These are phyloP conservation scores for Macrobrachium rosenbergii DNA, from an alignment of 1,140 invertebrate species.

Conservation along the genomic window DNA sequence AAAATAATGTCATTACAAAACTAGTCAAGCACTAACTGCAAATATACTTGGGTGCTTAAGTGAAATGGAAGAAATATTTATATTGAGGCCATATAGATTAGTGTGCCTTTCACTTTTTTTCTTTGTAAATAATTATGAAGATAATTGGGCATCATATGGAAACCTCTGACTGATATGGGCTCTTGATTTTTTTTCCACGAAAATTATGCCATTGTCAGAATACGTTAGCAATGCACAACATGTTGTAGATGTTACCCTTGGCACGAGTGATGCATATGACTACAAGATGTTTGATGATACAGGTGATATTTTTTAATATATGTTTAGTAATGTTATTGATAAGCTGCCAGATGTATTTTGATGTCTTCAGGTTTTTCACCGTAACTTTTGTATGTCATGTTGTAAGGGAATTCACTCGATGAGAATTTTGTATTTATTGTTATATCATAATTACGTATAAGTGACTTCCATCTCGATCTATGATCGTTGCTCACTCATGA, in stretches of 20 bases:
- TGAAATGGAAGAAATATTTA: constrained; percentile 24
- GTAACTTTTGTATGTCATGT: no score
- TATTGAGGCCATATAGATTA: constrained; percentile 2
- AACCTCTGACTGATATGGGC: neutral
- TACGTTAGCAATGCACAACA: constrained; percentile 34
- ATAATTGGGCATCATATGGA: no score
- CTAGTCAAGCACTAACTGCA: constrained; percentile 38
- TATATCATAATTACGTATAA: no score
- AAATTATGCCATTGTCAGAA: neutral
- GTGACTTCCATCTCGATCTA: no score
- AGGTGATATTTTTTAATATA: neutral
- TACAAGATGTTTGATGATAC: constrained; percentile 4
- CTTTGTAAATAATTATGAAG: neutral
- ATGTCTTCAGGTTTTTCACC: no score
- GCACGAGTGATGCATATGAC: constrained; percentile 15
- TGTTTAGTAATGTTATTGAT: constrained; percentile 2
- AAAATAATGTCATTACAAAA: neutral
- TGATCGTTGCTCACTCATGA: no score
- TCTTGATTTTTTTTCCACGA: neutral
- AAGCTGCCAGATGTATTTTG: no score
- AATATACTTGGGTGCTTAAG: constrained; percentile 30
- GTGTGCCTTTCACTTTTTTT: constrained; percentile 23
- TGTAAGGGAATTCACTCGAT: no score
- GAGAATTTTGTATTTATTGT: no score
- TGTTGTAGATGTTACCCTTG: constrained; percentile 30